phyloP scores from a whole-genome alignment of 2,888 invertebrate genomes.

The Aricia artaxerxes region DNA sequence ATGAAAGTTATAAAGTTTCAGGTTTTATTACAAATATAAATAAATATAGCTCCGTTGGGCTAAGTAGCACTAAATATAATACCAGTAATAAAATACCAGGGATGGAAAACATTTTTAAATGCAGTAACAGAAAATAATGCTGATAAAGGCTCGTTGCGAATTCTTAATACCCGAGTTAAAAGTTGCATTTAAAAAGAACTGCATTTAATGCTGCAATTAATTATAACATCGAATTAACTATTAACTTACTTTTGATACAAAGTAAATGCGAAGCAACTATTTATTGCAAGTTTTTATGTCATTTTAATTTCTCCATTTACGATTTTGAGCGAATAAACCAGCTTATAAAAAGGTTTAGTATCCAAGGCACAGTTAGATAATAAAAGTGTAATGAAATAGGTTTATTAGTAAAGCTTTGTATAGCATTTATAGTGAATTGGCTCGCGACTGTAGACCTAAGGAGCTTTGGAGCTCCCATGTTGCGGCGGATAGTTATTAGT shows the following conservation, averaged over 20 bases:
- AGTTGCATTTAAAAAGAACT: not conserved
- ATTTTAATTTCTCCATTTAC: not conserved
- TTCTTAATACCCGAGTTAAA: not conserved
- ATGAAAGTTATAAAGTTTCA: slow-evolving; percentile 14
- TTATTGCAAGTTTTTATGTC: not conserved
- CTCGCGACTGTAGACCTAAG: slow-evolving; percentile 44
- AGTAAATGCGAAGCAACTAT: not conserved
- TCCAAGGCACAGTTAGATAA: not conserved
- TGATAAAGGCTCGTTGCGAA: not conserved
- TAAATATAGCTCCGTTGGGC: slow-evolving; percentile 21
- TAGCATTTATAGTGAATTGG: slow-evolving; percentile 49
- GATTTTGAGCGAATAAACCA: not conserved
- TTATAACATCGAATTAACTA: not conserved
- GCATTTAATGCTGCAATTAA: not conserved
- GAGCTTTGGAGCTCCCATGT: slow-evolving; percentile 45
- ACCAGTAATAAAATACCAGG: slow-evolving; percentile 4
- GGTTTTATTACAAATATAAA: slow-evolving; percentile 25
- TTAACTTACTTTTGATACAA: not conserved
- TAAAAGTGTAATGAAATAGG: slow-evolving; percentile 30
- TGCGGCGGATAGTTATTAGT: slow-evolving; percentile 44
- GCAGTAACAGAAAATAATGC: too few species aligned
- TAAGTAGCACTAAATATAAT: slow-evolving; percentile 11
- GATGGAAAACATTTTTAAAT: slow-evolving; percentile 2
- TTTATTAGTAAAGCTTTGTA: slow-evolving; percentile 33
- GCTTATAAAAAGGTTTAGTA: slow-evolving; percentile 17